phyloP scores from a whole-genome alignment of 1,140 invertebrate genomes.

The Cotesia chilonis region DNA sequence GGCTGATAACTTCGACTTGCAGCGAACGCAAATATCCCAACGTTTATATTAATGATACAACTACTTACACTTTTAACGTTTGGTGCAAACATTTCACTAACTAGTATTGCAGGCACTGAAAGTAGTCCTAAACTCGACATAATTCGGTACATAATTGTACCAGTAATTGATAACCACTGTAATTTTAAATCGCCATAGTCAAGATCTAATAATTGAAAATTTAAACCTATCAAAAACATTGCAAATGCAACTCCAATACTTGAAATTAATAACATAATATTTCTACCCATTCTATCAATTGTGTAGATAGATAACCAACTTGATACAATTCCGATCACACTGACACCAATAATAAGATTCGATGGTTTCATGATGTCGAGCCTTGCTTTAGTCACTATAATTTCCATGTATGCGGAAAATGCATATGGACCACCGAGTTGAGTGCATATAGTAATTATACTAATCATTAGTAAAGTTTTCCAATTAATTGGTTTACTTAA shows the following conservation, averaged over 20 bases:
- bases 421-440: conserved; percentile 80
- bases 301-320: too few relatives aligned
- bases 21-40: conserved; percentile 77
- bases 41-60: conserved; percentile 75
- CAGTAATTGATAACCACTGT: conserved; percentile 70
- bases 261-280: conserved; percentile 73
- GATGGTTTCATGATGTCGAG: conserved; percentile 62
- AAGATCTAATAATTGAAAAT: conserved; percentile 70
- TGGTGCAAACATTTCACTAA: conserved; percentile 79
- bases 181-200: conserved; percentile 42
- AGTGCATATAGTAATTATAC: conserved; percentile 77
- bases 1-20: conserved; percentile 80
- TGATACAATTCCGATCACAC: conserved; percentile 69
- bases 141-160: conserved; percentile 72
- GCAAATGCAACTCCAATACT: conserved; percentile 66
- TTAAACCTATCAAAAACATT: conserved; percentile 69
- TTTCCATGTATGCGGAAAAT: conserved; percentile 78
- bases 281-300: conserved; percentile 66
- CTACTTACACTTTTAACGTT: conserved; percentile 75
- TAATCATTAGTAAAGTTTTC: conserved; percentile 71
- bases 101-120: conserved; percentile 76
- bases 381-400: conserved; percentile 72
- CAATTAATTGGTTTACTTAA: conserved; percentile 61
- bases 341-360: conserved; percentile 72
- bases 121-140: conserved; percentile 75